Evolutionary conservation across 2,797 vertebrate species (phyloP).

Genomic region (Chloroceryle inda): DNA sequence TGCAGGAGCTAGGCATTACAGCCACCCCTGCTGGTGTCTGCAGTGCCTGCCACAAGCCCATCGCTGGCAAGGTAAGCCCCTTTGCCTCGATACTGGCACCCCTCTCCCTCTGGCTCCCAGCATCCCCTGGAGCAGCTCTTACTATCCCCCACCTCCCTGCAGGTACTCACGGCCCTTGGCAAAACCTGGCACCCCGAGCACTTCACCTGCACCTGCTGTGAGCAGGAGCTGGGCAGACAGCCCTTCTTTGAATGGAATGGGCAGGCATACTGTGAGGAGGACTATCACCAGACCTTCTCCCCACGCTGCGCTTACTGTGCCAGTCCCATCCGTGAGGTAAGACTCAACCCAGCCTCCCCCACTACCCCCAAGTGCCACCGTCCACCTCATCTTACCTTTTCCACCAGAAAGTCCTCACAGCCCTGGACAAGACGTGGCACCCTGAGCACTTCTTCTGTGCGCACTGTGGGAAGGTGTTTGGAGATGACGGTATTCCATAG

Average conservation of each 20-base stretch:
- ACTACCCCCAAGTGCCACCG: fast-evolving
- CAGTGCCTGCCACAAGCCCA: conserved; percentile 86
- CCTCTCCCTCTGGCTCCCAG: fast-evolving
- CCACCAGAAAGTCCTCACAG: conserved; percentile 90
- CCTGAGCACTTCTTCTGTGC: conserved; percentile 95
- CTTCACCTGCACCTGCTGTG: conserved; percentile 87
- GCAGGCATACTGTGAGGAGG: conserved; percentile 85
- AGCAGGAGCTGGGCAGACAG: conserved; percentile 80
- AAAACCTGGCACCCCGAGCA: conserved; percentile 92
- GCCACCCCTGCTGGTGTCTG: conserved; percentile 86
- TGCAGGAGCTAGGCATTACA: conserved; percentile 90
- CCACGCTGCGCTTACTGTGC: conserved; percentile 79
- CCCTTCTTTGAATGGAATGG: conserved; percentile 90
- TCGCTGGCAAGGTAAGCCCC: conserved; percentile 87
- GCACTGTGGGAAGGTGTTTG: conserved; percentile 88
- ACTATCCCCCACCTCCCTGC: fast-evolving
- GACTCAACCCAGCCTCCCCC: fast-evolving
- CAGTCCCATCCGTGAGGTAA: conserved; percentile 69
- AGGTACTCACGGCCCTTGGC: conserved; percentile 91
- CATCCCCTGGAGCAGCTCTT: fast-evolving
- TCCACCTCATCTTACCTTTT: background rate
- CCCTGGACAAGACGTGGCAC: conserved; percentile 92
- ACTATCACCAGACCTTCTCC: conserved; percentile 87
- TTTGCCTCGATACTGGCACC: fast-evolving
- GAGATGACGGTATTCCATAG: conserved; percentile 81